Base-by-base conservation (phyloP, 2,113 vertebrate species). In the Gallinago media region DNA sequence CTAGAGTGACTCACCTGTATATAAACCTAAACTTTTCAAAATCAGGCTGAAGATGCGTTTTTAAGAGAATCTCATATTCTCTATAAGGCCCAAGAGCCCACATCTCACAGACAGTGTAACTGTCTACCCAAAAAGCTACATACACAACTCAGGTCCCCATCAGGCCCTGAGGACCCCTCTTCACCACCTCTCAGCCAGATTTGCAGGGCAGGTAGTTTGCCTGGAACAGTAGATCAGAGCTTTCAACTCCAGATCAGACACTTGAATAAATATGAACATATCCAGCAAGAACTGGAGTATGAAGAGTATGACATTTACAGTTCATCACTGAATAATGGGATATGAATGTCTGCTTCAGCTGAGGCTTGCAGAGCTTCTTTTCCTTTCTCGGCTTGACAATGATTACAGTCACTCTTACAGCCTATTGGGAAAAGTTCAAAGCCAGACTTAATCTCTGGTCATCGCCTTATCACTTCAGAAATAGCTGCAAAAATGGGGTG, bases 111-210 rank as follows among this genome's bases (percentile, higher is more conserved):
- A 16, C 31, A 61, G 8, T 2, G 1, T 23, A 61, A 44, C 26
- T 56, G 6, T 34, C 72, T 44, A 27, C 31, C 52, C 20, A 58
- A 82, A 88, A 73, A 47, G 4, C 4, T 40, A 56, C 14, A 42
- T 15, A 42, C 7, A 2, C 0, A 2, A 15, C 20, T 27, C n/a
- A 11, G 0, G 0, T 67, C 18, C 12, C 8, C 8, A 16, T 8
- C 20, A 56, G 38, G 11, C 13, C 17, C 15, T n/a, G 6, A 46
- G 49, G 27, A 75, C 8, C 1, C 15, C 12, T 67, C n/a, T 65
- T 15, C 36, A 40, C 13, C n/a, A 40, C 9, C 11, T 26, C 46
- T 61, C 55, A 65, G 36, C 0, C 6, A 77, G 32, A 31, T 1
- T 83, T 84, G 5, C 54, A 83, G 34, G 22, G 6, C 40, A 31